Conservation (phyloP, 2,888 invertebrate genomes). For the Netelia melanura region DNA sequence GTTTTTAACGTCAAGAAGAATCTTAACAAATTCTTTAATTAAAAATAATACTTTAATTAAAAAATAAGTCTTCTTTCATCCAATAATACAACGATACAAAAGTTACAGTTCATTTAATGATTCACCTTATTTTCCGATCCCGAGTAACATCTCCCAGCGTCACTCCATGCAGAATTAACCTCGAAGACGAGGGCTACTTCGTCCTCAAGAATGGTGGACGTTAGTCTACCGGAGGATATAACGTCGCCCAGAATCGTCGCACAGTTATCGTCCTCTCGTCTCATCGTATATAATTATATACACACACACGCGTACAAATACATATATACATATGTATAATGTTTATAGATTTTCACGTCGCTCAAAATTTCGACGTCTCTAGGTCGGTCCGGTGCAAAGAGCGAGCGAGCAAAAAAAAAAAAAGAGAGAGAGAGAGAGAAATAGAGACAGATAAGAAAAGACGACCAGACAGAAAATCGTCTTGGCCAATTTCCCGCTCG, state of each 20-base stretch:
- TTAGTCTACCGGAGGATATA: constrained; percentile 49
- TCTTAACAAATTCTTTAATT: too few species aligned
- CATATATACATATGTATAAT: constrained; percentile 11
- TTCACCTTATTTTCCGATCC: constrained; percentile 62
- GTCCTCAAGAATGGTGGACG: constrained; percentile 63
- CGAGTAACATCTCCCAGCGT: constrained; percentile 50
- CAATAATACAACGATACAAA: too few species aligned
- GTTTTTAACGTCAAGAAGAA: too few species aligned
- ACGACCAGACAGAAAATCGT: constrained; percentile 34
- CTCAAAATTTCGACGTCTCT: constrained; percentile 37
- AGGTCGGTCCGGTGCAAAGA: not conserved
- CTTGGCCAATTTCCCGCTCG: constrained; percentile 44
- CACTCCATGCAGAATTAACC: constrained; percentile 55
- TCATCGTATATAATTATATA: constrained; percentile 49
- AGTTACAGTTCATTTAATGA: not conserved
- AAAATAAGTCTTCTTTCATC: too few species aligned
- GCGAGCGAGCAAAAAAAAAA: not conserved
- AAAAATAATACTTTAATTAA: too few species aligned
- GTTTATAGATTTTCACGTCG: constrained; percentile 1
- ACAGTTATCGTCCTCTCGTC: constrained; percentile 60
- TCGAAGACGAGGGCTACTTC: constrained; percentile 62
- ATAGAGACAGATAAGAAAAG: not conserved
- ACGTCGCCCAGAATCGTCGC: constrained; percentile 49
- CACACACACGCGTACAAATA: not conserved
- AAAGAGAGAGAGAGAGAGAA: not conserved